phyloP scores from a whole-genome alignment of 1,140 invertebrate genomes.

The Lepidurus arcticus region DNA sequence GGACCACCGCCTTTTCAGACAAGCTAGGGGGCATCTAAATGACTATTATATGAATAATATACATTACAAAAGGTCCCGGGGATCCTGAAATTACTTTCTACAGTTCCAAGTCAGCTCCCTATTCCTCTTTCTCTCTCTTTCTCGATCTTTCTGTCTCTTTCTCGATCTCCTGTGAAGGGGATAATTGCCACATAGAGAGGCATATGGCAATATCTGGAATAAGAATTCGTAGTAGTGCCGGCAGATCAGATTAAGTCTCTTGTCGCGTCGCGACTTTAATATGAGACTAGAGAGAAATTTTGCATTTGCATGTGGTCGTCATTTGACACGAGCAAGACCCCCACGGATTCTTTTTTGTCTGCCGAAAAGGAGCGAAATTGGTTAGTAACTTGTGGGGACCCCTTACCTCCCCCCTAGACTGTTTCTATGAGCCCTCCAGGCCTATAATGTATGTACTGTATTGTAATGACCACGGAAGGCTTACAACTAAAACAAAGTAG shows the following conservation, averaged over 20 bases:
- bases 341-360: slow-evolving; percentile 16
- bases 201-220: slow-evolving; percentile 14
- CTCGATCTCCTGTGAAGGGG: neutral
- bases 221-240: neutral
- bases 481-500: neutral
- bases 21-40: neutral
- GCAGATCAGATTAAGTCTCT: neutral
- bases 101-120: neutral
- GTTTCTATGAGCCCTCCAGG: slow-evolving; percentile 20
- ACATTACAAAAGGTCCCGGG: neutral
- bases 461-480: neutral
- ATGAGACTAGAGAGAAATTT: neutral
- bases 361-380: neutral
- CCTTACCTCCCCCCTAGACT: neutral
- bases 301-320: slow-evolving; percentile 13
- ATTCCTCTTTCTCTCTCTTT: too few species aligned
- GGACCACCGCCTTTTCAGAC: neutral
- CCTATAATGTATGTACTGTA: neutral
- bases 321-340: slow-evolving; percentile 10
- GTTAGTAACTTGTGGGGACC: slow-evolving; percentile 4
- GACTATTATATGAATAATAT: neutral
- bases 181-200: neutral
- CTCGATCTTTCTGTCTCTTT: too few species aligned
- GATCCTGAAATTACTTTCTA: neutral
- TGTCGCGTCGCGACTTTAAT: neutral